Evolutionary conservation across 2,797 vertebrate species (phyloP).

Genomic region (Cottoperca gobio): DNA sequence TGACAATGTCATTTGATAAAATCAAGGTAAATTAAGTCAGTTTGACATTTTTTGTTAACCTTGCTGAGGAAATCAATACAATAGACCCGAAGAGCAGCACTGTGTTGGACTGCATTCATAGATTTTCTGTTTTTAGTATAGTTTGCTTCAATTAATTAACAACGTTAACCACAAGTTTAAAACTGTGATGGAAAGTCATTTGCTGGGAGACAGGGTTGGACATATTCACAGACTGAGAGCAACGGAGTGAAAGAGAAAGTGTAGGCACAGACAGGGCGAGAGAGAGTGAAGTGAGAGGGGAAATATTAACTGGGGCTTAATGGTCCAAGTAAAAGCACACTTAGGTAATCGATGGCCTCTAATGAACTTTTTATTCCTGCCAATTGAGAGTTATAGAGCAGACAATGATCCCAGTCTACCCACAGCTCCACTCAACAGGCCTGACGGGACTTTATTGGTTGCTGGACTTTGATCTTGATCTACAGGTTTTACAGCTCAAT

Average conservation of each 20-base stretch:
- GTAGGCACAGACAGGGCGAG: background rate
- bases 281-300: slow-evolving; percentile 18
- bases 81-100: too few relatives aligned
- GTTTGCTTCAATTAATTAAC: too few relatives aligned
- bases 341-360: slow-evolving; percentile 70
- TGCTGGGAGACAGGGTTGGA: too few relatives aligned
- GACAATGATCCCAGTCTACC: slow-evolving; percentile 45
- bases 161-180: too few relatives aligned
- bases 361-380: slow-evolving; percentile 72
- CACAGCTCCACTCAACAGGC: slow-evolving; percentile 21
- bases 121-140: too few relatives aligned
- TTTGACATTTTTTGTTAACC: too few relatives aligned
- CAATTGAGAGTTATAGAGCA: slow-evolving; percentile 60
- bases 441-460: background rate
- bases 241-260: background rate
- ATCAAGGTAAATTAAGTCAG: too few relatives aligned
- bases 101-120: too few relatives aligned
- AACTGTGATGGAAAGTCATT: too few relatives aligned
- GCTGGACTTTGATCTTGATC: slow-evolving; percentile 2
- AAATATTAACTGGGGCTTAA: slow-evolving; percentile 68
- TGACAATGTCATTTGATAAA: too few relatives aligned
- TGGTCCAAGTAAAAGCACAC: slow-evolving; percentile 72
- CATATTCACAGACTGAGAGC: background rate
- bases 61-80: too few relatives aligned
- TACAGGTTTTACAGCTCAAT: slow-evolving; percentile 5